Base-by-base conservation (phyloP, 2,113 vertebrate genomes). In the Nanorana parkeri region DNA sequence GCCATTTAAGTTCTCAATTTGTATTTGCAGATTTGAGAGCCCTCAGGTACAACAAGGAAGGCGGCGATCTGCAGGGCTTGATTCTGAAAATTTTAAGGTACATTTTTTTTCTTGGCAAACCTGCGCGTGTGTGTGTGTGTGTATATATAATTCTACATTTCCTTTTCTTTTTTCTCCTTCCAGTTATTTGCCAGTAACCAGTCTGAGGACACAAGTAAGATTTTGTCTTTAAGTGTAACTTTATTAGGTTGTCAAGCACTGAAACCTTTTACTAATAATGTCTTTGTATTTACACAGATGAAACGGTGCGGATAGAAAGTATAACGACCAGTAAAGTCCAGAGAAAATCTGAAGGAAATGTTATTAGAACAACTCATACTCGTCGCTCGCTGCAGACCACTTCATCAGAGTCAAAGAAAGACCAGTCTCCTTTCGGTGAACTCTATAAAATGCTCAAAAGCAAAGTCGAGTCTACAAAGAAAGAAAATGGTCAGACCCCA, bases 371-470 rank as follows among this genome's bases (percentile, higher is more conserved):
- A 5, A 68, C 71, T 24, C 71, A 75, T 28, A 11, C 52, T 1
- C 63, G 80, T 3, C 71, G 61, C 20, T 81, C 80, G 15, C 61
- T 81, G 41, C 69, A 64, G n/a, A 84, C 84, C 77, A 72, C 77
- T 32, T 21, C 17, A n/a, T 17, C 36, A n/a, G 4, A 1, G 26
- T 41, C 52, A 63, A 83, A n/a, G 58, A 81, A 63, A 23, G 69
- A 73, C 32, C 56, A 78, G 75, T 96, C 95, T 77, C 95, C 95
- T 2, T 97, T 97, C 41, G 87, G 47, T 67, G 87, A 94, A 73
- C 91, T 96, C 47, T 96, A 93, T 88, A 88, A 96, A 86, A 93
- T 92, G n/a, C 80, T 94, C 77, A 96, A 94, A 67, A 83, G 85
- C 6, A 91, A 96, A 58, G 73, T 94, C 68, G 60, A 87, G 26